Evolutionary conservation across 2,888 invertebrate species (phyloP).

Genomic region (Mellilla xanthometata): DNA sequence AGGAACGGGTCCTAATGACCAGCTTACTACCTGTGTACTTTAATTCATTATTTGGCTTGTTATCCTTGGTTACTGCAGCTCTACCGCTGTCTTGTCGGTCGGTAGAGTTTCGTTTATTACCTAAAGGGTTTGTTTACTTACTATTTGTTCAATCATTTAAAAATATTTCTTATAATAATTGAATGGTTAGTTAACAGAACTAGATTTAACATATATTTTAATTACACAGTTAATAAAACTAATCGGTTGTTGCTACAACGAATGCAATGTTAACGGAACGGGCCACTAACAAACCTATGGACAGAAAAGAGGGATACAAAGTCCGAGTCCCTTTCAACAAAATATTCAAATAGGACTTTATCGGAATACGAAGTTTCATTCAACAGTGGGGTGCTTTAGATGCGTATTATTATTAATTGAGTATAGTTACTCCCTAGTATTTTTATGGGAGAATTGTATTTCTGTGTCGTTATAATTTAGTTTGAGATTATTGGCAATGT

Average conservation of each 20-base stretch:
- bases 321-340: constrained; percentile 54
- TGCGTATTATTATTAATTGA: constrained; percentile 74
- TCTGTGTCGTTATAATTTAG: constrained; percentile 56
- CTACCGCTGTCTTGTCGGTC: constrained; percentile 9
- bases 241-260: constrained; percentile 63
- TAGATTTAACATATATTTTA: not conserved
- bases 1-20: constrained; percentile 53
- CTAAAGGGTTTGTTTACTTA: constrained; percentile 24
- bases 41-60: constrained; percentile 49
- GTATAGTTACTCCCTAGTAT: constrained; percentile 67
- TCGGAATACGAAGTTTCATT: constrained; percentile 65
- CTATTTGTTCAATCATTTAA: no score
- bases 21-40: constrained; percentile 46
- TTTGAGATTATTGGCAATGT: constrained; percentile 47
- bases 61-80: constrained; percentile 31
- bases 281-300: constrained; percentile 44
- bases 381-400: constrained; percentile 59
- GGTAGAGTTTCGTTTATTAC: constrained; percentile 30
- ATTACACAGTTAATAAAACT: constrained; percentile 72
- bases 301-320: constrained; percentile 47
- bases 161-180: no score
- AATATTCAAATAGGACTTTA: constrained; percentile 61
- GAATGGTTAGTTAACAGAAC: no score
- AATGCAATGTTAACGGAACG: constrained; percentile 55
- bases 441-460: constrained; percentile 58